Percentiles rank a stretch among this genome's conserved stretches.
These are phyloP conservation scores for Temnopleurus reevesii DNA, from an alignment of 53 echinoderm and acorn worm species.

Conservation along the genomic window DNA sequence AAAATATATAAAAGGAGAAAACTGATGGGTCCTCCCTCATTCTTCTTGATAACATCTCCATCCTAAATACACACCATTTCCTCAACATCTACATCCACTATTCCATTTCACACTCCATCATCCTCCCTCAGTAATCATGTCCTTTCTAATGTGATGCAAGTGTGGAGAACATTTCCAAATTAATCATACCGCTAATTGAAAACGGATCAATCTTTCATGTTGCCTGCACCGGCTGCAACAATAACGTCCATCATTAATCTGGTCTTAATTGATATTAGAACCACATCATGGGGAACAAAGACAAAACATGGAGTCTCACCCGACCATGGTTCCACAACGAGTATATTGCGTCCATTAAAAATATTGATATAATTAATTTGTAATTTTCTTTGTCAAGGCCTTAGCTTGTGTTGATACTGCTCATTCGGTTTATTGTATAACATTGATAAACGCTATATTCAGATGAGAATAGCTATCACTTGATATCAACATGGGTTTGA, in stretches of 20 bases:
- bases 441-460: not conserved
- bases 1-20: too few species aligned
- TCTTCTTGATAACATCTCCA: too few species aligned
- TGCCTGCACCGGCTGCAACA: not conserved
- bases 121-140: not conserved
- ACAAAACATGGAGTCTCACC: not conserved
- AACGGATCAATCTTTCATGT: slow-evolving; percentile 31
- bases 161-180: not conserved
- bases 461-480: too few species aligned
- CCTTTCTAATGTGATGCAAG: slow-evolving; percentile 20
- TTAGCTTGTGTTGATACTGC: not conserved
- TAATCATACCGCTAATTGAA: slow-evolving; percentile 36
- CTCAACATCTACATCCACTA: not conserved
- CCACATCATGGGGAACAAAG: not conserved
- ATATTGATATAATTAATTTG: not conserved
- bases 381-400: not conserved
- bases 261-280: slow-evolving; percentile 8
- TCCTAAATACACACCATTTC: too few species aligned
- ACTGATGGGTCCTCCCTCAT: too few species aligned
- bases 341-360: not conserved
- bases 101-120: not conserved
- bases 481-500: too few species aligned
- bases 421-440: not conserved
- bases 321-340: not conserved
- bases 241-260: slow-evolving; percentile 18